A percentile compares a stretch with the other conserved stretches of the same genome.
Evolutionary conservation across 2,113 vertebrate genomes (phyloP).

Genomic region (Anolis sagrei): DNA sequence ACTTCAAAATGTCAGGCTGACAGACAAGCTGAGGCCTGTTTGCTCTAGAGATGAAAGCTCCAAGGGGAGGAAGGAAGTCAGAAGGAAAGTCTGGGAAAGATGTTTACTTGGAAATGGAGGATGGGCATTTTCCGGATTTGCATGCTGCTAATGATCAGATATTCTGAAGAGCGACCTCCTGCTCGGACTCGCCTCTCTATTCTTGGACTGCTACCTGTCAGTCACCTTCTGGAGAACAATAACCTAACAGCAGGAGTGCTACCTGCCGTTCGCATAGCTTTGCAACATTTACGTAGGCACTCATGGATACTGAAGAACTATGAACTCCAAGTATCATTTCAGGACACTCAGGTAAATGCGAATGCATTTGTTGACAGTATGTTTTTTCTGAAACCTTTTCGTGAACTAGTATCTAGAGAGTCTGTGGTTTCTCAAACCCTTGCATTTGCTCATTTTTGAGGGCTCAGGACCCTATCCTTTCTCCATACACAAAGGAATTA

Average conservation of each 20-base stretch:
- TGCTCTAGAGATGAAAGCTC: slow-evolving; percentile 57
- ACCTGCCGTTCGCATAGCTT: slow-evolving; percentile 76
- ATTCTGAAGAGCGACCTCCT: slow-evolving; percentile 52
- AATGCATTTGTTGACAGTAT: neutral
- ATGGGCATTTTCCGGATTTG: slow-evolving; percentile 48
- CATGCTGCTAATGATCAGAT: slow-evolving; percentile 58
- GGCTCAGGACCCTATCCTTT: neutral
- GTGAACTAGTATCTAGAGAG: neutral
- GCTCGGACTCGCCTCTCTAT: slow-evolving; percentile 71
- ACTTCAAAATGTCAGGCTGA: slow-evolving; percentile 57
- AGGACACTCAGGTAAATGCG: slow-evolving; percentile 77
- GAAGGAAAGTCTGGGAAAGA: slow-evolving; percentile 55
- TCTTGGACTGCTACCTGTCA: slow-evolving; percentile 76
- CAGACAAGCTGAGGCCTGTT: slow-evolving; percentile 47
- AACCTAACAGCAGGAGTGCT: slow-evolving; percentile 71
- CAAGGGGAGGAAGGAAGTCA: slow-evolving; percentile 42
- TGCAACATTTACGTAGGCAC: slow-evolving; percentile 79
- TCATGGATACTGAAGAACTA: slow-evolving; percentile 77
- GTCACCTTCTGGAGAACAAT: slow-evolving; percentile 54
- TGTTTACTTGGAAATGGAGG: slow-evolving; percentile 65
- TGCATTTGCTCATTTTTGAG: neutral
- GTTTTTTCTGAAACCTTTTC: neutral
- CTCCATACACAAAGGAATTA: neutral
- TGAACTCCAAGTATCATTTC: slow-evolving; percentile 76
- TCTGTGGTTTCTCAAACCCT: neutral